These are phyloP conservation scores for Pristionchus mayeri DNA, from an alignment of 2,888 invertebrate species.

Conservation along the genomic window DNA sequence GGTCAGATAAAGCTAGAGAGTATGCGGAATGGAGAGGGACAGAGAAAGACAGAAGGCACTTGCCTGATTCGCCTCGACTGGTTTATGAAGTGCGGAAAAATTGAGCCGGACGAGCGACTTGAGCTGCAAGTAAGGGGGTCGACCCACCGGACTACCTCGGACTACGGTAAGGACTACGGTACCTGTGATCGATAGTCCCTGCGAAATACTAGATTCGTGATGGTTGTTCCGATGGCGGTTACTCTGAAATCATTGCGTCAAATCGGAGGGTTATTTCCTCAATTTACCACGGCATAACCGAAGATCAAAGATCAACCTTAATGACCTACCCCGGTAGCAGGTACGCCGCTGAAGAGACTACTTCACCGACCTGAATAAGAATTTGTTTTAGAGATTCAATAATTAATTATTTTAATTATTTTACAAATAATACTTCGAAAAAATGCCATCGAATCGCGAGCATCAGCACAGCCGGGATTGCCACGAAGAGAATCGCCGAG, in stretches of 20 bases:
- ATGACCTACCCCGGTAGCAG: not conserved
- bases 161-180: not conserved
- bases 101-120: not conserved
- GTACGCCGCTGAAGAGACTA: not conserved
- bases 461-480: conserved; percentile 4
- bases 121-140: not conserved
- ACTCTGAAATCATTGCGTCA: conserved; percentile 22
- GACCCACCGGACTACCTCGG: not conserved
- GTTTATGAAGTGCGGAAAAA: not conserved
- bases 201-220: conserved; percentile 6
- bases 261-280: too few relatives aligned
- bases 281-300: too few relatives aligned
- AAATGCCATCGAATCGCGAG: conserved; percentile 6
- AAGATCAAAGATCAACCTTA: too few relatives aligned
- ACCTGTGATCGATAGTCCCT: conserved; percentile 38
- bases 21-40: too few relatives aligned
- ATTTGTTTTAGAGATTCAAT: too few relatives aligned
- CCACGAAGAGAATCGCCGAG: conserved; percentile 18
- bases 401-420: too few relatives aligned
- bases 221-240: conserved; percentile 18
- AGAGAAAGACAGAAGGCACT: too few relatives aligned
- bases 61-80: not conserved
- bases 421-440: too few relatives aligned
- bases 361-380: conserved; percentile 10
- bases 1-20: too few relatives aligned